Evolutionary conservation across 2,113 vertebrate genomes (phyloP).

Genomic region (Passer domesticus): DNA sequence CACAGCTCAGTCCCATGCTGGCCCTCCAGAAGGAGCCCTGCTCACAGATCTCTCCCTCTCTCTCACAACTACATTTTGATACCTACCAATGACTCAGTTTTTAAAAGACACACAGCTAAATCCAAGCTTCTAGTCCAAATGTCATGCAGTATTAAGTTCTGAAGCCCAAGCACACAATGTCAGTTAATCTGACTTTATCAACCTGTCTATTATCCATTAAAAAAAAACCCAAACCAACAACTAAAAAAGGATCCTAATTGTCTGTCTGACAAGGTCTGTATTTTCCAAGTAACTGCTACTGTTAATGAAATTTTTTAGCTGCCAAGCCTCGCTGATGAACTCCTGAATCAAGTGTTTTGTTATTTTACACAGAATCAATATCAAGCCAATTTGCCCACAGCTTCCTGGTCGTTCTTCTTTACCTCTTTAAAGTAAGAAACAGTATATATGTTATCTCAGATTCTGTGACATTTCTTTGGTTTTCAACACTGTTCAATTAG

Average conservation of each 20-base stretch:
- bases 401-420: background rate
- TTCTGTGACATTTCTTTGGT: background rate
- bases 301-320: conserved; percentile 26
- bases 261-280: background rate
- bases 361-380: background rate
- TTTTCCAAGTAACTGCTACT: background rate
- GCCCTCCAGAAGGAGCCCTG: background rate
- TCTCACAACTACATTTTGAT: background rate
- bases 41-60: background rate
- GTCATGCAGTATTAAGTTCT: conserved; percentile 14
- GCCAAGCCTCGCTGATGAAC: background rate
- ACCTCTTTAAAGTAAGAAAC: background rate
- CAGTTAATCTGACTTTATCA: conserved; percentile 27
- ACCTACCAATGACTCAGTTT: background rate
- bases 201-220: background rate
- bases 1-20: background rate
- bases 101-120: background rate
- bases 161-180: background rate
- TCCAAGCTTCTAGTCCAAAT: conserved; percentile 28
- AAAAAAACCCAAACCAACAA: background rate
- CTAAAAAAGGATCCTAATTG: background rate
- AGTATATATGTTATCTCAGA: background rate
- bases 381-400: background rate
- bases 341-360: background rate
- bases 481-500: background rate